phyloP scores from a whole-genome alignment of 2,888 invertebrate species.

The Noctua fimbriata region DNA sequence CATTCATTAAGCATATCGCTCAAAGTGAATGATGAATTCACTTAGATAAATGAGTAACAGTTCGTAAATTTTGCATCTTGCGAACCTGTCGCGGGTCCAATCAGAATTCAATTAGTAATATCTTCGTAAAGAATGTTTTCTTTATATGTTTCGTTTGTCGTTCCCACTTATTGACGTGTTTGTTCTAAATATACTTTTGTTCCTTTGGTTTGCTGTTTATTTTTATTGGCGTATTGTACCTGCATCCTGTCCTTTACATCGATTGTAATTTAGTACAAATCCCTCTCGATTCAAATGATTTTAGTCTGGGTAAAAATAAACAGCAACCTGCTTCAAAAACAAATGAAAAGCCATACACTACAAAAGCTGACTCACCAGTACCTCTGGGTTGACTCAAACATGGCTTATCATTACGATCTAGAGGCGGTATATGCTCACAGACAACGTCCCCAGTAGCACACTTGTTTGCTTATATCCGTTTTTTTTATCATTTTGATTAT shows the following conservation, averaged over 20 bases:
- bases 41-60: constrained; percentile 72
- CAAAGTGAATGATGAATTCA: constrained; percentile 70
- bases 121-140: constrained; percentile 59
- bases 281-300: background rate
- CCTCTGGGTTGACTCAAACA: constrained; percentile 30
- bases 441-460: constrained; percentile 17
- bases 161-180: constrained; percentile 13
- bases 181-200: constrained; percentile 31
- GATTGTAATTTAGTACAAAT: background rate
- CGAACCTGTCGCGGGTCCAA: constrained; percentile 53
- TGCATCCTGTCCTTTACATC: constrained; percentile 4
- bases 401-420: constrained; percentile 41
- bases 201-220: background rate
- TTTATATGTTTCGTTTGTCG: constrained; percentile 41
- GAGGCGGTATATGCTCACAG: constrained; percentile 15
- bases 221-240: background rate
- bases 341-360: constrained; percentile 13
- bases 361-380: constrained; percentile 30
- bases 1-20: constrained; percentile 75
- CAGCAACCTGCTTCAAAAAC: constrained; percentile 8
- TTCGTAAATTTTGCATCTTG: constrained; percentile 69
- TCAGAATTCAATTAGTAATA: constrained; percentile 68
- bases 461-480: background rate
- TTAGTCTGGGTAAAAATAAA: background rate
- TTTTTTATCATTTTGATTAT: background rate